Evolutionary conservation across 2,797 vertebrate species (phyloP), one percentile per base, ranked within the genome.

Genomic region (Melanotaenia boesemani): DNA sequence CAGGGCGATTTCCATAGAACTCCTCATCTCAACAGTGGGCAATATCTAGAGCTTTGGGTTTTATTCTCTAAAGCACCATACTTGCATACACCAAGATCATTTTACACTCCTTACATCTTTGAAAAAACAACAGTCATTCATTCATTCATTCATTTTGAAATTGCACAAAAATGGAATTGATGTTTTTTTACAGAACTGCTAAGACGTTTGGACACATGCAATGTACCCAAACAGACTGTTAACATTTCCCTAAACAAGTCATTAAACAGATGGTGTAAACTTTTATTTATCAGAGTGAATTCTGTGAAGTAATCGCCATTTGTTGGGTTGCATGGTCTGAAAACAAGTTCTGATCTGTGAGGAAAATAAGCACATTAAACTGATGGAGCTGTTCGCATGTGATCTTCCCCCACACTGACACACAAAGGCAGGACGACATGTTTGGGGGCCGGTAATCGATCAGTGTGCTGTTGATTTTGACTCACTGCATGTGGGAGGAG

Each of bases 401-500:
- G 26, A 32, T 71, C 78, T 46, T 80, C 81, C 68, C 28, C 80
- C 77, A 63, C 72, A 4, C 56, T 30, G 74, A 76, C 77, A 57
- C 76, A 78, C 57, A 78, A 60, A 76, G 59, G 57, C 37, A 80
- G 63, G 67, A 76, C 77, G 65, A 65, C 73, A 58, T 57, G 72
- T 74, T 70, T 57, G 39, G 60, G 64, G 56, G 61, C 70, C 0
- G 63, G 67, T 22, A 71, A 65, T 57, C 67, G 52, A 84, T 70
- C 74, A 2, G 63, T 62, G 2, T 3, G 30, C 65, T 61, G 77
- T 28, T 55, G 67, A 4, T 32, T 77, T 75, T 81, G 83, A 84
- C 79, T 84, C 81, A 76, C 44, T 48, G 63, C 1, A 2, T 18
- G 86, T 88, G 65, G 86, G 86, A 74, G 76, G 79, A 76, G 30